Evolutionary conservation across 2,797 vertebrate species (phyloP).

Genomic region (Galagoides demidoff): DNA sequence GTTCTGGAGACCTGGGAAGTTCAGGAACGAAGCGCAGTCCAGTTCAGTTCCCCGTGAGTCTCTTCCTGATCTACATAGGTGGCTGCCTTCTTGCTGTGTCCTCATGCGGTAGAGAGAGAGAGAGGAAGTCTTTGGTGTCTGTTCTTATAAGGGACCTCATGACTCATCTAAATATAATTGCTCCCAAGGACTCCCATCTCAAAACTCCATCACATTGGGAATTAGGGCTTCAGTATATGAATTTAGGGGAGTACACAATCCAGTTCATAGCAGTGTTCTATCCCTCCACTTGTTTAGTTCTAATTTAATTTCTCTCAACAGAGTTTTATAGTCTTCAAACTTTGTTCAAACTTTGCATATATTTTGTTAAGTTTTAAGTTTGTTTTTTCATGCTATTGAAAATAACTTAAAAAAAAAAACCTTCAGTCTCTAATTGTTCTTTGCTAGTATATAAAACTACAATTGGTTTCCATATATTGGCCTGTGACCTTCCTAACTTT

Average conservation of each 20-base stretch:
- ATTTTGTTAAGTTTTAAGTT: neutral
- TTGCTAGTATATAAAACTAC: too few species aligned
- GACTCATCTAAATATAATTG: neutral
- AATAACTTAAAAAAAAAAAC: neutral
- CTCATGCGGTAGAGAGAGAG: too few species aligned
- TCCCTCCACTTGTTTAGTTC: neutral
- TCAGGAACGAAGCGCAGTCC: neutral
- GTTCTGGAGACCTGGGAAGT: neutral
- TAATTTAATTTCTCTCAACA: neutral
- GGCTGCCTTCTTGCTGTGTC: neutral
- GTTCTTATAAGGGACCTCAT: too few species aligned
- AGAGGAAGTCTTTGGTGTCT: too few species aligned
- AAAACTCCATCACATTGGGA: neutral
- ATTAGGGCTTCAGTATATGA: neutral
- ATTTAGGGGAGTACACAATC: neutral
- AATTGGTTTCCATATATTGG: neutral
- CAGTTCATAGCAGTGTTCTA: neutral
- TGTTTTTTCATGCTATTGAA: neutral
- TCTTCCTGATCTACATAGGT: neutral
- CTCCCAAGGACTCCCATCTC: neutral
- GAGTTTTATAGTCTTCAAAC: neutral
- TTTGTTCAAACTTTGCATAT: neutral
- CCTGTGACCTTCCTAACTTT: neutral
- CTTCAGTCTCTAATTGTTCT: too few species aligned
- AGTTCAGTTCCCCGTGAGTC: neutral